phyloP scores from a whole-genome alignment of 23 tunicate species.

The Ascidia mentula region DNA sequence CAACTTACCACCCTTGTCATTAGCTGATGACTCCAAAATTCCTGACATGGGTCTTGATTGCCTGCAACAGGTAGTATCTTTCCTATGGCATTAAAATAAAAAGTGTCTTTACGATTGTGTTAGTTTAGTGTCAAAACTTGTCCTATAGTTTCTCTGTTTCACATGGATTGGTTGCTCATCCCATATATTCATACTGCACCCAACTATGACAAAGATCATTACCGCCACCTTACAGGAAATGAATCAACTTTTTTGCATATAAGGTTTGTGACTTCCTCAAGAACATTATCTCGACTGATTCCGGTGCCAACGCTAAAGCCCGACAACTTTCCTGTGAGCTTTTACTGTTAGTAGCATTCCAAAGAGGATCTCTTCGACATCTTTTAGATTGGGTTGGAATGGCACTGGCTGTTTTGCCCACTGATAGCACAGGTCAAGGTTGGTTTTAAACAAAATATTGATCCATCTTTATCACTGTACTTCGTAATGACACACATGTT shows the following conservation, averaged over 20 bases:
- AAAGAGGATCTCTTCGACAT: constrained; percentile 81
- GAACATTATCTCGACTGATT: constrained; percentile 32
- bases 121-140: no score
- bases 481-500: no score
- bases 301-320: constrained; percentile 51
- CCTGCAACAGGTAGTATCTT: constrained; percentile 61
- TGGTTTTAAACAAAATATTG: no score
- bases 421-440: background rate
- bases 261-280: constrained; percentile 68
- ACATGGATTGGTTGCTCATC: no score
- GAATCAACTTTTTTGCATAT: background rate
- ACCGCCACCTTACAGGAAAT: no score
- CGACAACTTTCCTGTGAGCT: constrained; percentile 81
- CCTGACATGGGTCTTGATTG: constrained; percentile 88
- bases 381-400: constrained; percentile 85
- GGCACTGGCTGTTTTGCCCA: constrained; percentile 37
- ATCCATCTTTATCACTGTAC: no score
- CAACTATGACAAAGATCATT: no score
- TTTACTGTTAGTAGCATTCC: constrained; percentile 58
- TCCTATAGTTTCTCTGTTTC: no score
- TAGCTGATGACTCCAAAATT: constrained; percentile 76
- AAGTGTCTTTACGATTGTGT: no score
- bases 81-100: no score
- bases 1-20: constrained; percentile 79
- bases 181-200: no score